A percentile compares a stretch with the other conserved stretches of the same genome.
Conservation (phyloP, 2,888 invertebrate genomes). For the Podabrus alpinus region DNA sequence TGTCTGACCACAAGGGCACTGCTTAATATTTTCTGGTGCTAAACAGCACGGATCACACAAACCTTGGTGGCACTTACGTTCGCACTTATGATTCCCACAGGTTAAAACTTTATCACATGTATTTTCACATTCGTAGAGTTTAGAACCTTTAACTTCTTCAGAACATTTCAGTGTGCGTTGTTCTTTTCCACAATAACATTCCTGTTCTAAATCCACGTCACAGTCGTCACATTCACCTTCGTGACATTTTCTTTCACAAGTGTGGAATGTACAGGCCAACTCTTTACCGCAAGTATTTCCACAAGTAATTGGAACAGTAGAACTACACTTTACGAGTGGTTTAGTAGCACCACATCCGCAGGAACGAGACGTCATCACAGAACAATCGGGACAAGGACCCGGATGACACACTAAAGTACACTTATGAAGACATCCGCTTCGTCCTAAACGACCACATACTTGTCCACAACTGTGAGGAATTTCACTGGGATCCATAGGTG, state of each 20-base stretch:
- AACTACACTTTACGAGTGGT: constrained; percentile 72
- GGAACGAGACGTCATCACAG: constrained; percentile 70
- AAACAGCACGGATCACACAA: constrained; percentile 68
- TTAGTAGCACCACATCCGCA: constrained; percentile 81
- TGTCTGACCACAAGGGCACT: constrained; percentile 79
- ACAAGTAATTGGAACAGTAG: constrained; percentile 74
- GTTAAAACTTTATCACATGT: constrained; percentile 63
- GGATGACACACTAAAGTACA: constrained; percentile 90
- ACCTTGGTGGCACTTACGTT: constrained; percentile 69
- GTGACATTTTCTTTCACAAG: constrained; percentile 78
- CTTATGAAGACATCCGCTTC: constrained; percentile 60
- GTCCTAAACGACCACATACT: constrained; percentile 69
- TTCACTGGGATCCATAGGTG: constrained; percentile 74
- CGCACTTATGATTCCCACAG: constrained; percentile 75
- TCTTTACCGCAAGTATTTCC: constrained; percentile 71
- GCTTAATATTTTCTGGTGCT: constrained; percentile 64
- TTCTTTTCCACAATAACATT: constrained; percentile 73
- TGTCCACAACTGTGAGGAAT: constrained; percentile 93
- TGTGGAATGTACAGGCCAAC: constrained; percentile 79
- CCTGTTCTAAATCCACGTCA: constrained; percentile 67
- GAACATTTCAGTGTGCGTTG: constrained; percentile 67
- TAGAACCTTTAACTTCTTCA: constrained; percentile 55
- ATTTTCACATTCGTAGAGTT: constrained; percentile 65
- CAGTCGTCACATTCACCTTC: constrained; percentile 78
- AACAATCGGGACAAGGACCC: constrained; percentile 92